phyloP scores from a whole-genome alignment of 2,113 vertebrate genomes.

The Ceyx margarethae region DNA sequence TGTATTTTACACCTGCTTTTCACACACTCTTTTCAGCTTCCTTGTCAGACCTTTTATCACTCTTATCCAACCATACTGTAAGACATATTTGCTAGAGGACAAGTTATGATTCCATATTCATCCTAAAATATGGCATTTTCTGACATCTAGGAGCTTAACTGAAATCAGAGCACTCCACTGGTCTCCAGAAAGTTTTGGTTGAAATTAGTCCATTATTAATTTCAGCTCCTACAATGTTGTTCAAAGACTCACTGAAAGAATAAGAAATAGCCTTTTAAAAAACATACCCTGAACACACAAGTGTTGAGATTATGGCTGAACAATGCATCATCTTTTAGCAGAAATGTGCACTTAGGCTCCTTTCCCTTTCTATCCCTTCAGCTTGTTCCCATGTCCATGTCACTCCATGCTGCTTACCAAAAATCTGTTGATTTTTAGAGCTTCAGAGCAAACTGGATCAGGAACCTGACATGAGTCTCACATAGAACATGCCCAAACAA shows the following conservation, averaged over 20 bases:
- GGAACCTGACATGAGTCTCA: not conserved
- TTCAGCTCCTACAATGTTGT: not conserved
- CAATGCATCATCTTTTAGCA: not conserved
- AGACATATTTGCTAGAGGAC: not conserved
- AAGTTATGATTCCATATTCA: not conserved
- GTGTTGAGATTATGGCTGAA: rapidly evolving
- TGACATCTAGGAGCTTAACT: not conserved
- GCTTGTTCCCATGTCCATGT: rapidly evolving
- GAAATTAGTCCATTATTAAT: not conserved
- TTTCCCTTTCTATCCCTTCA: not conserved
- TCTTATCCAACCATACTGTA: not conserved
- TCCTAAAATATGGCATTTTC: not conserved
- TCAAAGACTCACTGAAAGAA: not conserved
- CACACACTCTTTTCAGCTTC: not conserved
- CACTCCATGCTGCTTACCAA: not conserved
- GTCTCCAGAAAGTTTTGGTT: not conserved
- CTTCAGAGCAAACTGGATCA: not conserved
- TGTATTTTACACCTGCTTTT: conserved; percentile 44
- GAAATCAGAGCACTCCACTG: not conserved
- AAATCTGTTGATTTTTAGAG: not conserved
- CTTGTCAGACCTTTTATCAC: not conserved
- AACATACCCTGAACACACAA: not conserved
- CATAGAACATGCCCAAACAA: not conserved
- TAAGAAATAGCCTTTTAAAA: not conserved
- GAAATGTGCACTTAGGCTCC: not conserved